These are phyloP conservation scores for Montipora sp. DNA, from an alignment of 64 coral and sea anemone genomes.

Conservation along the genomic window DNA sequence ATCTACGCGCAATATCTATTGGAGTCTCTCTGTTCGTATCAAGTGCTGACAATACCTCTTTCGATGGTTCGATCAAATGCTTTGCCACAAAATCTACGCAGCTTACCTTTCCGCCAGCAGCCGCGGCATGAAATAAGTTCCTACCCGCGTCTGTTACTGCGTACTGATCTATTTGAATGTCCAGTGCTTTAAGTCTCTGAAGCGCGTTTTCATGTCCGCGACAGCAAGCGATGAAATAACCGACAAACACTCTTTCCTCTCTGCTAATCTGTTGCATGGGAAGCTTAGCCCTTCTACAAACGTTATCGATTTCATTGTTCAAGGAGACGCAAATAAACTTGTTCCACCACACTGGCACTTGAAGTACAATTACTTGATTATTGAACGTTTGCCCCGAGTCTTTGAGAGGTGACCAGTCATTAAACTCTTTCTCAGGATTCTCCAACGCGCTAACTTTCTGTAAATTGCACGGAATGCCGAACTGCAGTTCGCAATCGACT, in stretches of 20 bases:
- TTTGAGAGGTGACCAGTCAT: slow-evolving; percentile 57
- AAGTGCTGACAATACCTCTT: slow-evolving; percentile 54
- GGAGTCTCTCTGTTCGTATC: slow-evolving; percentile 80
- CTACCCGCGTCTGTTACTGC: slow-evolving; percentile 65
- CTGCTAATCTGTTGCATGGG: slow-evolving; percentile 87
- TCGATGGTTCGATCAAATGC: slow-evolving; percentile 57
- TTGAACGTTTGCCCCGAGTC: slow-evolving; percentile 4
- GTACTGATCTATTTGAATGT: slow-evolving; percentile 36
- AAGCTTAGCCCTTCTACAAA: slow-evolving; percentile 81
- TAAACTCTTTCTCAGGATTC: slow-evolving; percentile 26
- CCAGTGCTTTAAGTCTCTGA: slow-evolving; percentile 30
- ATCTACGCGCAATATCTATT: slow-evolving; percentile 62
- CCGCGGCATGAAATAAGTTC: slow-evolving; percentile 76
- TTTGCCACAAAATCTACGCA: slow-evolving; percentile 71
- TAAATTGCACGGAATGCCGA: slow-evolving; percentile 62
- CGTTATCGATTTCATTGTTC: slow-evolving; percentile 80
- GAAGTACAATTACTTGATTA: slow-evolving; percentile 34
- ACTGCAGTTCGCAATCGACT: slow-evolving; percentile 40
- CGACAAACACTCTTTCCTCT: slow-evolving; percentile 81
- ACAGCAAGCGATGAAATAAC: slow-evolving; percentile 75
- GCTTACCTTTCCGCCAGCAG: slow-evolving; percentile 41
- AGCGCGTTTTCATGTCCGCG: slow-evolving; percentile 55
- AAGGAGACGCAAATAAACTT: slow-evolving; percentile 85
- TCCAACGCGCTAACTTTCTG: slow-evolving; percentile 33
- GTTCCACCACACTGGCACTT: slow-evolving; percentile 91